Evolutionary conservation across 1,140 invertebrate genomes (phyloP).

Genomic region (Helicoverpa armigera): DNA sequence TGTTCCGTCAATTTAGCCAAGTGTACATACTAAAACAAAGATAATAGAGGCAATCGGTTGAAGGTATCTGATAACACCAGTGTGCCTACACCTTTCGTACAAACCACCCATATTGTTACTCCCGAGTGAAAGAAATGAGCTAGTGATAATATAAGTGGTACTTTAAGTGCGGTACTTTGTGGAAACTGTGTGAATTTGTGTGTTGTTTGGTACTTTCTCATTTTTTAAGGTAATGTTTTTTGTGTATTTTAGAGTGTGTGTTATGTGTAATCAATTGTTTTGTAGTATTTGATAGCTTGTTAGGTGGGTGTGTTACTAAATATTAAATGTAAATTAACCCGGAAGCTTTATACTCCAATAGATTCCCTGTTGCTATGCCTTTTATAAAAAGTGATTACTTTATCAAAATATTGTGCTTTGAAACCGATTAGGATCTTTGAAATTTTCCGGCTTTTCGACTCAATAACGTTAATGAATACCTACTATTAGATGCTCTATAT

Average conservation of each 20-base stretch:
- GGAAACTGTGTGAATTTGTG: background rate
- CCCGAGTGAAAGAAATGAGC: slow-evolving; percentile 12
- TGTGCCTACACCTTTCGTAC: slow-evolving; percentile 5
- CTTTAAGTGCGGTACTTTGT: background rate
- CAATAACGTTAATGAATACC: no score
- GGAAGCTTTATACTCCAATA: no score
- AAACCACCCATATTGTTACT: background rate
- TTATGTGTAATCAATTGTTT: background rate
- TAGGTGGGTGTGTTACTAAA: no score
- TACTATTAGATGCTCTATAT: no score
- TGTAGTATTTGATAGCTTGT: background rate
- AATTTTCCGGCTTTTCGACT: no score
- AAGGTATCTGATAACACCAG: slow-evolving; percentile 49
- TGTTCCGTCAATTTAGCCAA: slow-evolving; percentile 32
- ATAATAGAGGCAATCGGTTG: slow-evolving; percentile 45
- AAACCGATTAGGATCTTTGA: no score
- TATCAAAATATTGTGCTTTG: no score
- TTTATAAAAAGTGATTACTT: no score
- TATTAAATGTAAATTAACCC: no score
- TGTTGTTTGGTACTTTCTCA: background rate
- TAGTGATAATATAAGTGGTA: slow-evolving; percentile 16
- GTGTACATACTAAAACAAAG: slow-evolving; percentile 39
- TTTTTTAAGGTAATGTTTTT: slow-evolving; percentile 7
- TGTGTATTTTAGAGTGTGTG: background rate
- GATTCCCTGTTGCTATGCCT: no score